Base-by-base conservation (phyloP, 2,113 vertebrate species). In the Ranitomeya imitator region DNA sequence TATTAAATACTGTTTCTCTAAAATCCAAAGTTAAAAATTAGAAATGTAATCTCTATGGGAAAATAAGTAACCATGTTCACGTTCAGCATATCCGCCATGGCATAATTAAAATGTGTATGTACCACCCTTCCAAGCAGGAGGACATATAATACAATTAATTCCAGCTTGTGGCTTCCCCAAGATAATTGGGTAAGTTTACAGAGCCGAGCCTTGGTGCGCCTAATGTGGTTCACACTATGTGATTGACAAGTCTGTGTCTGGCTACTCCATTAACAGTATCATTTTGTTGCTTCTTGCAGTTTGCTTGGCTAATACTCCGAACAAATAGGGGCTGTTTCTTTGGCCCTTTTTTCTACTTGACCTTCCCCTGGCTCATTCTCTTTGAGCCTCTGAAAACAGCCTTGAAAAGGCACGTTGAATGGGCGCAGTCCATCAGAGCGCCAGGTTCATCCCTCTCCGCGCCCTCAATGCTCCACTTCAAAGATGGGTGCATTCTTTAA, bases 401-500 rank as follows among this genome's bases (percentile, higher is more conserved):
- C 97, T 98, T 96, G 96, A 97, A 96, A 98, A 96, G 96, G 96
- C 96, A 94, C 92, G 95, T 96, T 98, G 97, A 99, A 98, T 98
- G 93, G 89, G 90, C 94, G 94, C 96, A 98, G 97, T 99, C 97
- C 97, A 98, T 99, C 97, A 98, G 96, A 96, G 94, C 93, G 90
- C 93, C 97, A 98, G 97, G 98, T 98, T 96, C 95, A 96, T 96
- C 96, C 96, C 94, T 90, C 96, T 97, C 95, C 95, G 95, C 93
- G 97, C 97, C 97, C 97, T 95, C 95, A 93, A 96, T 95, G 96
- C 94, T 94, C 95, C 94, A 99, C 98, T 99, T 99, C 98, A 99
- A 99, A 99, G 97, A 98, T 97, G 96, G 95, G 93, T 94, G 97
- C 97, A 99, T 99, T 99, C 98, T 99, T 99, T 99, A 99, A 99